Base-by-base conservation (phyloP, 2,888 invertebrate genomes). In the Eueremaeus valkanovi region DNA sequence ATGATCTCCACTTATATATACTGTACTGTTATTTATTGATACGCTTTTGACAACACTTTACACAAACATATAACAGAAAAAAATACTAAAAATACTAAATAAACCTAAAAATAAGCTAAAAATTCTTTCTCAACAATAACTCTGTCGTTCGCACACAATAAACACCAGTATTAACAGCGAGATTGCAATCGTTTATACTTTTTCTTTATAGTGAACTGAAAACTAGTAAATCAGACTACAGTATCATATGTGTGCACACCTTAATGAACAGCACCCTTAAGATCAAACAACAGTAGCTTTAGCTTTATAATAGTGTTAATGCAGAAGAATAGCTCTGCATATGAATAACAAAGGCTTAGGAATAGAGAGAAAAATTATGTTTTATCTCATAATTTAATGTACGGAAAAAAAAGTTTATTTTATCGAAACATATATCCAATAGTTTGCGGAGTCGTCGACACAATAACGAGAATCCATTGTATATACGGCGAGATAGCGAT, bases 21-120 rank as follows among this genome's bases (percentile, higher is more conserved):
- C 24, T 55, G 6, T 63, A 18, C 63, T 63, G 31, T 63, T 63
- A 63, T 63, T 63, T 63, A 63, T 55, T 33, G 63, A 63, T 63
- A 63, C 63, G 63, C 33, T 63, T 55, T 55, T 24, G 11, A 45
- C 45, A 63, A 63, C 63, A 63, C 63, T 63, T 63, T 18, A 31
- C 31, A 33, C 31, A 63, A 63, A n/a, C 24, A 24, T 58, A 58
- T 9, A 58, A 24, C 3, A 24, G 3, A 58, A 9, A 58, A 11
- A 29, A 29, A 63, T 13, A 36, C 36, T 8, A 36, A 5, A 36
- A 36, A 36, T 36, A 36, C 36, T 36, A 36, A 36, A 36, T 36
- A 36, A 36, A 36, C 36, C 11, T 5, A 36, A 36, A 36, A 36
- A n/a, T n/a, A n/a, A n/a, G n/a, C n/a, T 36, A 36, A 36, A 36